phyloP scores from a whole-genome alignment of 2,797 vertebrate species.

The Intellagama lesueurii region DNA sequence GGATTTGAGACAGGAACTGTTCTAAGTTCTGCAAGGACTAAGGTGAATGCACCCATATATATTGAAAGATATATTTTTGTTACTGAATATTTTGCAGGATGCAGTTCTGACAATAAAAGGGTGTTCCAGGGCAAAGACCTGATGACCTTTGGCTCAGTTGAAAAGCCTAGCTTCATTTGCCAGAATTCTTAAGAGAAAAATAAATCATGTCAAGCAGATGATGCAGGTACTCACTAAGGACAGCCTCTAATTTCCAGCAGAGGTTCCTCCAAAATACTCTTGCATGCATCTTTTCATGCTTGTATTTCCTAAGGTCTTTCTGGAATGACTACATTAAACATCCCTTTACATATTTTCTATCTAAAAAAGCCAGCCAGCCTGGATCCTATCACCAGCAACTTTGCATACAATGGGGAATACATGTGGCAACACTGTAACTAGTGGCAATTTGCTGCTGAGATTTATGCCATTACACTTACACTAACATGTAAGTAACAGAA shows the following conservation, averaged over 20 bases:
- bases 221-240: not conserved
- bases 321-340: not conserved
- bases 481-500: too few species aligned
- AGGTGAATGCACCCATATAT: too few species aligned
- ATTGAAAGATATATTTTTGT: not conserved
- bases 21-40: too few species aligned
- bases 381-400: too few species aligned
- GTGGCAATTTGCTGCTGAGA: too few species aligned
- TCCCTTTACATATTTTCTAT: not conserved
- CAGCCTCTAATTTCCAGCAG: not conserved
- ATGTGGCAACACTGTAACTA: too few species aligned
- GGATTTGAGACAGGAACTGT: too few species aligned
- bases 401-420: too few species aligned
- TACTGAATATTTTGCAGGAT: not conserved
- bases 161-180: not conserved
- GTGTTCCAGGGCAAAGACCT: not conserved
- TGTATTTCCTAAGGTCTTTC: not conserved
- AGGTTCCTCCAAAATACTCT: conserved; percentile 3
- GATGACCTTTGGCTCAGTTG: not conserved
- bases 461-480: too few species aligned
- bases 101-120: not conserved
- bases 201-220: not conserved
- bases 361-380: too few species aligned
- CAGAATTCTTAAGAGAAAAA: not conserved
- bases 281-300: not conserved